Conservation (phyloP, 1,140 invertebrate genomes). For the Atta cephalotes region DNA sequence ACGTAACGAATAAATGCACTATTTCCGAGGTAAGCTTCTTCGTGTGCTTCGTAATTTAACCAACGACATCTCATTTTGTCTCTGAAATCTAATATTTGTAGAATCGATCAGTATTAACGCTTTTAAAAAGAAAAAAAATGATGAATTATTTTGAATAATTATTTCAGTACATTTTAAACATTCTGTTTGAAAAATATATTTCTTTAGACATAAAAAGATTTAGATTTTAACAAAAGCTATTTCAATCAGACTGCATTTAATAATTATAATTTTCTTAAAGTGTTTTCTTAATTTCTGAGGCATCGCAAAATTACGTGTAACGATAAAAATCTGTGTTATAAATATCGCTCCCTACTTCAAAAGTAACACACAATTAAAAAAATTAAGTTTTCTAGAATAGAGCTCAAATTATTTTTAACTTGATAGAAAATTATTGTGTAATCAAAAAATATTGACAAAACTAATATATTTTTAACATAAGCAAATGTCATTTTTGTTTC, state of each 20-base stretch:
- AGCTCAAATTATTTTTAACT: too few species aligned
- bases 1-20: conserved; percentile 65
- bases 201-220: not conserved
- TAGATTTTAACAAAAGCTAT: not conserved
- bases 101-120: not conserved
- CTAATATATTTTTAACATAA: too few species aligned
- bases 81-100: conserved; percentile 45
- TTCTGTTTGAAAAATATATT: conserved; percentile 14
- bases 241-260: conserved; percentile 6
- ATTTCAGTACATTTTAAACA: not conserved
- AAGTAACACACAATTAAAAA: too few species aligned
- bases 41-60: conserved; percentile 68
- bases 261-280: not conserved
- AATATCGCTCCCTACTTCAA: not conserved
- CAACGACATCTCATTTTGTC: conserved; percentile 54
- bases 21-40: conserved; percentile 72
- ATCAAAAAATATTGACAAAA: too few species aligned
- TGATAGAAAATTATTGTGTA: too few species aligned
- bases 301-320: not conserved
- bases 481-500: too few species aligned
- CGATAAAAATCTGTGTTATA: not conserved
- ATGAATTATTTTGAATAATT: not conserved
- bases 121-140: not conserved
- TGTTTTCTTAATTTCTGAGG: not conserved
- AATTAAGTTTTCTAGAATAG: too few species aligned